Base-by-base conservation (phyloP, 2,113 vertebrate genomes). In the Cettia cetti region DNA sequence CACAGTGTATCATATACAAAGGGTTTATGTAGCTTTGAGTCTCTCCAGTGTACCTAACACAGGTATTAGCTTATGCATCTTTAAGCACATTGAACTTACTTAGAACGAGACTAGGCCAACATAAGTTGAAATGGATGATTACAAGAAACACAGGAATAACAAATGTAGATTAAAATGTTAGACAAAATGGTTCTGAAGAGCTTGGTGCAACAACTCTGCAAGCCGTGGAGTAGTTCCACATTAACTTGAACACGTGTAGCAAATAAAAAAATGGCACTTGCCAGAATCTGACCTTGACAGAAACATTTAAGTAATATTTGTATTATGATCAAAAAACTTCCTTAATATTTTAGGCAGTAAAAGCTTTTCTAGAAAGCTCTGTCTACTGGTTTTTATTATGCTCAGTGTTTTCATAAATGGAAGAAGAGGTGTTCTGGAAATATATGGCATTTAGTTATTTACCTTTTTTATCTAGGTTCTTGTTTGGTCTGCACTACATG, bases 191-290 rank as follows among this genome's bases (percentile, higher is more conserved):
- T 81, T 84, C 64, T 94, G 91, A 94, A 86, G 83, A 82, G 47
- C 78, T 92, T 63, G 33, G 60, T 76, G 37, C 69, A 91, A 63
- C 1, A 3, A 37, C 52, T 60, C 50, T 91, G 53, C 28, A 80
- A 94, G 64, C 80, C 92, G 52, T 56, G n/a, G 19, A 42, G 68
- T 91, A 39, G 50, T 59, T 93, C 42, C 54, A 47, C 50, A 54
- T 68, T 18, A 71, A 86, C 65, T 57, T 61, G 57, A 92, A 85
- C 11, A 35, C 49, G 37, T 39, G 63, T 85, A 90, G 66, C 53
- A 93, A 93, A 96, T 72, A 77, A 65, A 91, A 91, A 94, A 93
- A 93, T 71, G 70, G 85, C 75, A 69, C 82, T 95, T 94, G 40
- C 82, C 79, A 91, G 77, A 91, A 74, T 86, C 33, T 91, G 72